Percentiles rank a stretch among this genome's conserved stretches.
Evolutionary conservation across 2,113 vertebrate species (phyloP).

Genomic region (Danionella cerebrum): DNA sequence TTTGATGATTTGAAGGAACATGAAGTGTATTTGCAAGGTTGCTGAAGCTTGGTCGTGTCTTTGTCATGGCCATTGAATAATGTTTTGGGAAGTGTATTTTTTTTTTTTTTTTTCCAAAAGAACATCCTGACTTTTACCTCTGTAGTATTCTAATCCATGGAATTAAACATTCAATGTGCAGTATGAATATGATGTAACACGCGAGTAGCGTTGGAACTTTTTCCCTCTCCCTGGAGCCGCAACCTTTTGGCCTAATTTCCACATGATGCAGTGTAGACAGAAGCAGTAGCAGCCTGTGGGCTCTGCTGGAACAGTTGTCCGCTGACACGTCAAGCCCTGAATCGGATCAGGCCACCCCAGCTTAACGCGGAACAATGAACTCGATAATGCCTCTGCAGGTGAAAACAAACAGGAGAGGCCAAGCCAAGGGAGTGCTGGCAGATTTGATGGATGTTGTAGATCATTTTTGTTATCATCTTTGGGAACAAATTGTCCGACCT

Average conservation of each 20-base stretch:
- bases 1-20: background rate
- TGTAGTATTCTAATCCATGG: background rate
- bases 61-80: background rate
- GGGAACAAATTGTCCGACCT: background rate
- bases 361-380: slow-evolving; percentile 6
- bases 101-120: background rate
- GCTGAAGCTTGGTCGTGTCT: background rate
- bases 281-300: background rate
- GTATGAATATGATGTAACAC: slow-evolving; percentile 33
- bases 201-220: background rate
- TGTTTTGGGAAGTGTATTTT: too few species aligned
- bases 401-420: slow-evolving; percentile 9
- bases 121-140: background rate
- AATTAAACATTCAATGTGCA: background rate
- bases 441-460: background rate
- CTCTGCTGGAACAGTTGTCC: slow-evolving; percentile 15
- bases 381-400: background rate
- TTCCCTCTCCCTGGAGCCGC: slow-evolving; percentile 12
- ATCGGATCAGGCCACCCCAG: slow-evolving; percentile 28
- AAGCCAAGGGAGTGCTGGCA: background rate
- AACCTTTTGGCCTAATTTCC: slow-evolving; percentile 55
- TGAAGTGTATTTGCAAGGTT: background rate
- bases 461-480: background rate
- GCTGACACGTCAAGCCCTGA: background rate
- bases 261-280: background rate